These are phyloP conservation scores for Aptenodytes forsteri DNA, from an alignment of 2,113 vertebrate genomes.

Conservation along the genomic window DNA sequence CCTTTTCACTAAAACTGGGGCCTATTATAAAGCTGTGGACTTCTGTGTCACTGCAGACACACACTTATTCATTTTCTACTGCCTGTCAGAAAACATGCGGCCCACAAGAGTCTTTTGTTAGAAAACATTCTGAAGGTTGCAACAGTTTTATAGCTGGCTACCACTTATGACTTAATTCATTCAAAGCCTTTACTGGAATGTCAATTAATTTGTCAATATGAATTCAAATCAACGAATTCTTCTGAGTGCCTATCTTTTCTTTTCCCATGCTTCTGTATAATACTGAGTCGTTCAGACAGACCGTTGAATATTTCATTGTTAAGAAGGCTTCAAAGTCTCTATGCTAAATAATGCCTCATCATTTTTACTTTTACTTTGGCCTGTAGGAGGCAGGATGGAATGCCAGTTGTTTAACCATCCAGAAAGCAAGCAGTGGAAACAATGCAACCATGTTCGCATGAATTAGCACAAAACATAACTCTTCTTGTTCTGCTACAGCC, in stretches of 20 bases:
- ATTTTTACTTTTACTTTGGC: conserved; percentile 20
- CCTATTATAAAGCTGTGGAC: conserved; percentile 8
- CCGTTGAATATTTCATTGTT: conserved; percentile 16
- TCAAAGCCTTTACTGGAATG: conserved; percentile 1
- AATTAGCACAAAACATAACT: conserved; percentile 10
- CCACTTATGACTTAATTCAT: conserved; percentile 37
- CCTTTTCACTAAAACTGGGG: conserved; percentile 7
- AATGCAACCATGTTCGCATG: background rate
- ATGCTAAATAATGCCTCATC: background rate
- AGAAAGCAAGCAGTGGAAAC: conserved; percentile 54
- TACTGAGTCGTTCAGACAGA: background rate
- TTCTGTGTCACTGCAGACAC: conserved; percentile 31
- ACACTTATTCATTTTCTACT: background rate
- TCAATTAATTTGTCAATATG: conserved; percentile 46
- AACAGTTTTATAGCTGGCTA: conserved; percentile 16
- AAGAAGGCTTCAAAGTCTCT: conserved; percentile 21
- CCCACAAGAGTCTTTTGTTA: conserved; percentile 50
- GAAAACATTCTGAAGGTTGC: conserved; percentile 8
- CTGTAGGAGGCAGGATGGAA: conserved; percentile 54
- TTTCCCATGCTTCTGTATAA: background rate
- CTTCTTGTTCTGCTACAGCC: conserved; percentile 6
- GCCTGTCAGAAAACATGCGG: conserved; percentile 6
- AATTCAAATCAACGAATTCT: background rate
- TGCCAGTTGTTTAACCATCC: conserved; percentile 50
- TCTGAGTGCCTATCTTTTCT: background rate